These are phyloP conservation scores for Epiblema foenella DNA, from an alignment of 2,888 invertebrate genomes.

Conservation along the genomic window DNA sequence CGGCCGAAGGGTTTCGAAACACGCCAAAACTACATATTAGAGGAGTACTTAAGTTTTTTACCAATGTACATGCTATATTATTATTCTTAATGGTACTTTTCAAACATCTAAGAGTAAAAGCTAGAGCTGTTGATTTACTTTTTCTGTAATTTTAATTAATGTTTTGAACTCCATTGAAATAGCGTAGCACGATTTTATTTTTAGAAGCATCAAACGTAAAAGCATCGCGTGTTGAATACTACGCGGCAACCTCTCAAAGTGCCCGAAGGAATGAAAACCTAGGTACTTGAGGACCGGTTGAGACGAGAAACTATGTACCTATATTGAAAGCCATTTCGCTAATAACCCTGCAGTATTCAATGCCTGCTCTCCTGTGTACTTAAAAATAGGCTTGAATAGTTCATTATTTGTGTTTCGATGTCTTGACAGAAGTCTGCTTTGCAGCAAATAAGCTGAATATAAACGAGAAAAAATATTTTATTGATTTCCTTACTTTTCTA, in stretches of 20 bases:
- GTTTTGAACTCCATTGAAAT: slow-evolving; percentile 32
- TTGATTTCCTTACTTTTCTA: background rate
- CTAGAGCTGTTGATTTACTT: background rate
- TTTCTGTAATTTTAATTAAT: background rate
- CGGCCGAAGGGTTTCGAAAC: no score
- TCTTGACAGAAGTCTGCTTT: background rate
- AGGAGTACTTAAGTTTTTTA: no score
- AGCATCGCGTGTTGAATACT: slow-evolving; percentile 55
- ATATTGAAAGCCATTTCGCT: slow-evolving; percentile 36
- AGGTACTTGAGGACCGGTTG: slow-evolving; percentile 33
- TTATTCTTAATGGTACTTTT: no score
- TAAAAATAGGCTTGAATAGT: slow-evolving; percentile 25
- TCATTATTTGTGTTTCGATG: background rate
- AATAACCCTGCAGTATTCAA: slow-evolving; percentile 33
- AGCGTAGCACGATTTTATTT: slow-evolving; percentile 57
- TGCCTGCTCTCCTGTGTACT: slow-evolving; percentile 9
- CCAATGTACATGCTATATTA: no score
- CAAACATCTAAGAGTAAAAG: no score
- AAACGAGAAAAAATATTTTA: background rate
- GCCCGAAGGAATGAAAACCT: slow-evolving; percentile 53
- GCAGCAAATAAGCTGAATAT: background rate
- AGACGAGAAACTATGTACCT: slow-evolving; percentile 19
- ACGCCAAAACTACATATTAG: no score
- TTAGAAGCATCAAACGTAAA: slow-evolving; percentile 56
- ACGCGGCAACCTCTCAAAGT: slow-evolving; percentile 55